Evolutionary conservation across 2,797 vertebrate species (phyloP), one percentile per base, ranked within the genome.

Genomic region (Acomys russatus): DNA sequence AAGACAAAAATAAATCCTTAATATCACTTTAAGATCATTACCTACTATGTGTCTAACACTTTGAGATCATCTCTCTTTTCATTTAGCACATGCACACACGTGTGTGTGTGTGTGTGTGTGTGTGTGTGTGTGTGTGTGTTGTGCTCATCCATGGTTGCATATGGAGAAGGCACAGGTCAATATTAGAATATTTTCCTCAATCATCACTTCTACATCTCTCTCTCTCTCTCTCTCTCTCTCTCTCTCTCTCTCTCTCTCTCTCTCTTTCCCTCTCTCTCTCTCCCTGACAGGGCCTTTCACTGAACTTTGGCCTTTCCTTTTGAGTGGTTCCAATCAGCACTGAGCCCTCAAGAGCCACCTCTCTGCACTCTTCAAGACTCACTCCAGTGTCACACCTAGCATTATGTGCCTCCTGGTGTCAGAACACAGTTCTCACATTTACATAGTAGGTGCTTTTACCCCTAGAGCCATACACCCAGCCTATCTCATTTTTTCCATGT

Each of bases 51-150:
- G 1, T 22, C 78, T 79, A 64, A 54, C 56, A 82, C 14, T 96
- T 78, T 63, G 33, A n/a, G 95, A 94, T 64, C 83, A 44, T 51
- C 82, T 73, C 18, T 78, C 30, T 80, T 85, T 88, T 56, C 49
- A 35, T 28, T 84, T 11, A 3, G 44, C 44, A 3, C 44, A 44
- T 44, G 44, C 44, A 44, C 44, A 44, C 44, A 44, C 44, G 44
- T 54, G 33, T 25, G 49, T n/a, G 6, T 86, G 12, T n/a, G 20
- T 54, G 4, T 64, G 25, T 59, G 3, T 23, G 20, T 38, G 18
- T 64, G 61, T 64, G 25, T 44, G 28, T 78, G 70, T 73, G 63
- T 70, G 14, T 56, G 56, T 56, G 17, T 6, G 10, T 6, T 14
- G 11, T 86, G 33, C 51, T 87, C 84, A 56, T 15, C 49, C 51